Conservation (phyloP, 2,888 invertebrate genomes). For the Sericinus montela region DNA sequence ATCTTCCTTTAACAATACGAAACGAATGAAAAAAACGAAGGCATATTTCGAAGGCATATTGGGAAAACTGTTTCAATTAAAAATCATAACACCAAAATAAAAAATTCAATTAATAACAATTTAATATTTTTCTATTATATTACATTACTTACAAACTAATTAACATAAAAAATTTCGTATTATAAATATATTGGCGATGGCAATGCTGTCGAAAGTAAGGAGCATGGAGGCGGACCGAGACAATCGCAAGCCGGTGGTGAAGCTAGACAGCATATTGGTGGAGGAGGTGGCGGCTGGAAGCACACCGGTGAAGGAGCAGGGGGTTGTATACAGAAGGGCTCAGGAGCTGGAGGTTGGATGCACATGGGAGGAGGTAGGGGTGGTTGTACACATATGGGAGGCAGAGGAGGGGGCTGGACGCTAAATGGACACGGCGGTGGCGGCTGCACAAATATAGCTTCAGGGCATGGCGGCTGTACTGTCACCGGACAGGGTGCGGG, state of each 20-base stretch:
- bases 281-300: slow-evolving; percentile 46
- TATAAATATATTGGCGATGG: slow-evolving; percentile 34
- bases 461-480: slow-evolving; percentile 56
- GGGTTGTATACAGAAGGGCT: slow-evolving; percentile 50
- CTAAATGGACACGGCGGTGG: slow-evolving; percentile 54
- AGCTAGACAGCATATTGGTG: slow-evolving; percentile 26
- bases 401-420: slow-evolving; percentile 54
- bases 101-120: slow-evolving; percentile 13
- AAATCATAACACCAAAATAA: background rate
- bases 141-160: slow-evolving; percentile 15
- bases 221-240: slow-evolving; percentile 22
- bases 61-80: too few relatives aligned
- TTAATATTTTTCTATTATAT: slow-evolving; percentile 13
- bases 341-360: slow-evolving; percentile 42
- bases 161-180: slow-evolving; percentile 9
- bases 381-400: slow-evolving; percentile 56
- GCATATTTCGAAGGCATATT: too few relatives aligned
- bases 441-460: slow-evolving; percentile 56
- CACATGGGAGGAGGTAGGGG: slow-evolving; percentile 48
- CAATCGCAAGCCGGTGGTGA: slow-evolving; percentile 12
- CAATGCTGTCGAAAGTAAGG: slow-evolving; percentile 25
- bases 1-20: too few relatives aligned
- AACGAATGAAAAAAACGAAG: too few relatives aligned
- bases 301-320: slow-evolving; percentile 57
- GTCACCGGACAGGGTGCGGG: slow-evolving; percentile 54